A percentile compares a stretch with the other conserved stretches of the same genome.
phyloP scores from a whole-genome alignment of 1,140 invertebrate genomes.

The Drusus annulatus region DNA sequence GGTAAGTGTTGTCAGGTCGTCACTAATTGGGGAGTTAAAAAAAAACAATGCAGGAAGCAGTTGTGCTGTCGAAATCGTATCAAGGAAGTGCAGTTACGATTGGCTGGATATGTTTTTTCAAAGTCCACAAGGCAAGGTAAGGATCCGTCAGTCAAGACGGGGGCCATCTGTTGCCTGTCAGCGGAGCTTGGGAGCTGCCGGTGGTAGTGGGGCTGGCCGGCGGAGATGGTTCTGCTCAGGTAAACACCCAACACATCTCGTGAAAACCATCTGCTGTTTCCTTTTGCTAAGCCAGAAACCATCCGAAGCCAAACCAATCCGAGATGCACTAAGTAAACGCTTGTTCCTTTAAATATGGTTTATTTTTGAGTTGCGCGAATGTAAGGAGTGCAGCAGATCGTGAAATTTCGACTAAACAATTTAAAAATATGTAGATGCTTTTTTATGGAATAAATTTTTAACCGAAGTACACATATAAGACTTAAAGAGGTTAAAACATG shows the following conservation, averaged over 20 bases:
- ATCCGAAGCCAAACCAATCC: background rate
- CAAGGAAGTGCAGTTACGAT: slow-evolving; percentile 47
- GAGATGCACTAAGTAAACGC: no score
- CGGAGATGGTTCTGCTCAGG: slow-evolving; percentile 23
- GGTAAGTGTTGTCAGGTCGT: background rate
- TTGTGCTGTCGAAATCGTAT: slow-evolving; percentile 25
- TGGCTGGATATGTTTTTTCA: slow-evolving; percentile 50
- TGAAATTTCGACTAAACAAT: no score
- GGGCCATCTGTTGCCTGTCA: slow-evolving; percentile 44
- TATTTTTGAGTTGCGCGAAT: no score
- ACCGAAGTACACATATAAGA: no score
- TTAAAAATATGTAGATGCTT: no score
- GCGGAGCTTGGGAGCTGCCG: background rate
- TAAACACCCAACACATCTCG: slow-evolving; percentile 51
- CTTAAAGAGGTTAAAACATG: no score
- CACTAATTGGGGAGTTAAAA: slow-evolving; percentile 27
- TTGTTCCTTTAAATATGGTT: no score
- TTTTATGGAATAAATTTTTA: no score
- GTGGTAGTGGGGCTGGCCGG: background rate
- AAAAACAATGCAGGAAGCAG: slow-evolving; percentile 35
- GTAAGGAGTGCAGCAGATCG: no score
- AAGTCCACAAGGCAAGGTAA: slow-evolving; percentile 40
- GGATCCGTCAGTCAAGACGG: slow-evolving; percentile 33
- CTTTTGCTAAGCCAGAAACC: slow-evolving; percentile 13
- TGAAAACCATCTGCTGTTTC: slow-evolving; percentile 59